These are phyloP conservation scores for Drosophila paranaensis DNA, from an alignment of 2,888 invertebrate species.

Conservation along the genomic window DNA sequence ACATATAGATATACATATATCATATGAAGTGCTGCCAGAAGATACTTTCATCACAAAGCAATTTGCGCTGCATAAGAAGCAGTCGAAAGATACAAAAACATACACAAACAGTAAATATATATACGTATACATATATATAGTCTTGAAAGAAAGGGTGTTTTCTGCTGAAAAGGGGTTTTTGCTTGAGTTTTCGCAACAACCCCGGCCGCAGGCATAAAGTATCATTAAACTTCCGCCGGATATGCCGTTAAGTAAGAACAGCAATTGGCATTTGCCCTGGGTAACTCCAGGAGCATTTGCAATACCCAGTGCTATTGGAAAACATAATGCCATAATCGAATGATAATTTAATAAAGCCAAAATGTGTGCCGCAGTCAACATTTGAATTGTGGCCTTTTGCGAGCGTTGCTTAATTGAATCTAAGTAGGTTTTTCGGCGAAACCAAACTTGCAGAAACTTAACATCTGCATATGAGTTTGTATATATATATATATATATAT, in stretches of 20 bases:
- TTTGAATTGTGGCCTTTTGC: conserved; percentile 70
- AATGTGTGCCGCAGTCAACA: conserved; percentile 77
- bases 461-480: conserved; percentile 49
- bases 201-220: conserved; percentile 45
- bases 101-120: conserved; percentile 15
- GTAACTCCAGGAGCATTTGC: conserved; percentile 15
- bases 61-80: conserved; percentile 61
- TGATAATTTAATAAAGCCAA: conserved; percentile 76
- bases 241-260: conserved; percentile 62
- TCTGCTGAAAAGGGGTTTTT: conserved; percentile 38
- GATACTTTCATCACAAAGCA: conserved; percentile 72
- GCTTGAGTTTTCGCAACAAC: conserved; percentile 38
- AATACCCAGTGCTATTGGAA: conserved; percentile 53
- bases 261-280: conserved; percentile 36
- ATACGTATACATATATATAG: conserved; percentile 13
- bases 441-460: conserved; percentile 34
- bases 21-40: conserved; percentile 44
- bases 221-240: conserved; percentile 76
- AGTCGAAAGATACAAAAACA: not conserved
- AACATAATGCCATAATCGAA: conserved; percentile 80
- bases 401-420: conserved; percentile 73
- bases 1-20: conserved; percentile 23
- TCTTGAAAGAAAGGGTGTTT: conserved; percentile 52
- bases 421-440: conserved; percentile 32
- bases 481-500: conserved; percentile 17